phyloP scores from a whole-genome alignment of 2,113 vertebrate genomes.

The Macquaria ambigua region DNA sequence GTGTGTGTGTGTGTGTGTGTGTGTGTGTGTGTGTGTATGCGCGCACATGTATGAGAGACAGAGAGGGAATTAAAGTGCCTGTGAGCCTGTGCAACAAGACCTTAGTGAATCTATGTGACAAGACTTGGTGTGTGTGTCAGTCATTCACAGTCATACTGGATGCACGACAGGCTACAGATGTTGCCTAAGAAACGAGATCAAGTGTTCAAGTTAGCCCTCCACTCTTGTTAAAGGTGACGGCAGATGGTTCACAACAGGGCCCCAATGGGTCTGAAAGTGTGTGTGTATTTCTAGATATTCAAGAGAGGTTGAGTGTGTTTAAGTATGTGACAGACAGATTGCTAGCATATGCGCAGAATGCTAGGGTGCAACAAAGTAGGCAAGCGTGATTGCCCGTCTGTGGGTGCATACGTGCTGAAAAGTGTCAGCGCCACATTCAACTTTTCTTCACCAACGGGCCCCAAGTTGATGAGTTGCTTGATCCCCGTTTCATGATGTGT shows the following conservation, averaged over 20 bases:
- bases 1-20: slow-evolving; percentile 22
- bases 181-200: slow-evolving; percentile 61
- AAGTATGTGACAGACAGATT: slow-evolving; percentile 66
- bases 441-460: slow-evolving; percentile 50
- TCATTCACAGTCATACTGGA: slow-evolving; percentile 9
- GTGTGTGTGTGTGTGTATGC: not conserved
- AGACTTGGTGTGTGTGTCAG: not conserved
- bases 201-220: slow-evolving; percentile 54
- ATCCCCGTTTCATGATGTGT: slow-evolving; percentile 24
- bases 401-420: slow-evolving; percentile 34
- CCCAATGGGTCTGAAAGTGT: slow-evolving; percentile 46
- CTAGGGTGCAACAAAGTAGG: slow-evolving; percentile 16
- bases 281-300: slow-evolving; percentile 55
- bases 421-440: slow-evolving; percentile 54
- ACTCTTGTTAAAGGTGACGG: slow-evolving; percentile 67
- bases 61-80: slow-evolving; percentile 12
- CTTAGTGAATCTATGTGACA: slow-evolving; percentile 22
- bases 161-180: slow-evolving; percentile 61
- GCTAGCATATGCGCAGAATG: slow-evolving; percentile 39
- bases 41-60: not conserved
- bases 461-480: slow-evolving; percentile 39
- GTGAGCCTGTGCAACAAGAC: slow-evolving; percentile 19
- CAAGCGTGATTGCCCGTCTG: slow-evolving; percentile 13
- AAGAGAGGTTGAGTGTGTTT: slow-evolving; percentile 37
- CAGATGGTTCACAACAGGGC: slow-evolving; percentile 67